A percentile compares a stretch with the other conserved stretches of the same genome.
Conservation (phyloP, 2,113 vertebrate species). For the Synodontis membranacea region DNA sequence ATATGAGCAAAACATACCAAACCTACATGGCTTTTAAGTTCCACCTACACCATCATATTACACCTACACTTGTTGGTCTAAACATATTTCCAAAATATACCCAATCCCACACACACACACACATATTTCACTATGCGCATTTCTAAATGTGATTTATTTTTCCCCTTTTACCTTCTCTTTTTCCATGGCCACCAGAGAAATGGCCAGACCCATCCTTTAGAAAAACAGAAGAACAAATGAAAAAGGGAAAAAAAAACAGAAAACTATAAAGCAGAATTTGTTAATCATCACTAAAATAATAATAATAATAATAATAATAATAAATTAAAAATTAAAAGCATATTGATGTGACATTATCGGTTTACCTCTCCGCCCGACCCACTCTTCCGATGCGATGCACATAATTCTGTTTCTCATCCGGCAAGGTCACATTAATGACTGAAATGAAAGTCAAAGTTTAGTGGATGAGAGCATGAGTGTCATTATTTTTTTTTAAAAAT, state of each 20-base stretch:
- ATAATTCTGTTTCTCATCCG: slow-evolving; percentile 98
- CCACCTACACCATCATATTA: too few relatives aligned
- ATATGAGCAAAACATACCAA: background rate
- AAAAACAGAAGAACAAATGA: slow-evolving; percentile 41
- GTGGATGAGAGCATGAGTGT: background rate
- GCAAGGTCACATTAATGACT: slow-evolving; percentile 98
- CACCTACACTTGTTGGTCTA: background rate
- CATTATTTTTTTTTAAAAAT: background rate
- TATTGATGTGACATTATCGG: background rate
- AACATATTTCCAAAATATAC: background rate
- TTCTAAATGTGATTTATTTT: background rate
- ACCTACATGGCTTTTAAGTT: too few relatives aligned
- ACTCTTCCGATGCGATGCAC: slow-evolving; percentile 97
- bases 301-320: background rate
- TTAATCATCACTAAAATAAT: background rate
- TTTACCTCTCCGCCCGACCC: slow-evolving; percentile 91
- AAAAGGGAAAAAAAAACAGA: background rate
- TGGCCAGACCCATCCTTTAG: slow-evolving; percentile 92
- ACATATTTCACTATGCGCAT: background rate
- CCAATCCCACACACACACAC: background rate
- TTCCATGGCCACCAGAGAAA: slow-evolving; percentile 94
- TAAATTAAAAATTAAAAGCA: background rate
- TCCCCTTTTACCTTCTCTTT: slow-evolving; percentile 88
- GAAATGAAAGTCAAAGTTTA: background rate
- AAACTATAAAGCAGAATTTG: background rate